Evolutionary conservation across 2,797 vertebrate species (phyloP), one percentile per base, ranked within the genome.

Genomic region (Tiaroga cobitis): DNA sequence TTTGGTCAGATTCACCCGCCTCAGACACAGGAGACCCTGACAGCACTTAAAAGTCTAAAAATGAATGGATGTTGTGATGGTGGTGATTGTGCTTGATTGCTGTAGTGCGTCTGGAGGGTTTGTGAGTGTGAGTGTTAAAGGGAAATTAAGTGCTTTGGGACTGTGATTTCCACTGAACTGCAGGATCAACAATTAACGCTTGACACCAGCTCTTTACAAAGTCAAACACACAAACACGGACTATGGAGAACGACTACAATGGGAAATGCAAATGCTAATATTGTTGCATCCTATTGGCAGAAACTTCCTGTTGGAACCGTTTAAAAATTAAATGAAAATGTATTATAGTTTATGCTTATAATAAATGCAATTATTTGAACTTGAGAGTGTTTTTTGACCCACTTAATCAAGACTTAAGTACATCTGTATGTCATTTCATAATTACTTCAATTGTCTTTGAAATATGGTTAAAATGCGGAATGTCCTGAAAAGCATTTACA

Each of bases 111-210:
- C 65, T 51, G 43, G 46, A 81, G 79, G 29, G 29, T 80, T 41
- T 34, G 29, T n/a, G 39, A 46, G 69, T 16, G 26, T 7, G 56
- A 7, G 56, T 67, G 59, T 73, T 73, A 16, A 65, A 65, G 56
- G 59, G 19, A 69, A 80, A 37, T 80, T 49, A 83, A 83, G 81
- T 75, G 70, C 81, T 83, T n/a, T 49, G 56, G 70, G 81, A 83
- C 59, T 75, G 56, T 75, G 56, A 73, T 83, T 65, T 75, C 81
- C 70, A 65, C 56, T 6, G 41, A 65, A 75, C 70, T n/a, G 70
- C 81, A 75, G 59, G 41, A 83, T 51, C 81, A 83, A 83, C 81
- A 75, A 83, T 65, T 83, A 75, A 63, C 2, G 21, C 59, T 65
- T 83, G 70, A 83, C 70, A 83, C 29, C 8, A n/a, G 29, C 41